Evolutionary conservation across 1,140 invertebrate species (phyloP).

Genomic region (Eurosta solidaginis): DNA sequence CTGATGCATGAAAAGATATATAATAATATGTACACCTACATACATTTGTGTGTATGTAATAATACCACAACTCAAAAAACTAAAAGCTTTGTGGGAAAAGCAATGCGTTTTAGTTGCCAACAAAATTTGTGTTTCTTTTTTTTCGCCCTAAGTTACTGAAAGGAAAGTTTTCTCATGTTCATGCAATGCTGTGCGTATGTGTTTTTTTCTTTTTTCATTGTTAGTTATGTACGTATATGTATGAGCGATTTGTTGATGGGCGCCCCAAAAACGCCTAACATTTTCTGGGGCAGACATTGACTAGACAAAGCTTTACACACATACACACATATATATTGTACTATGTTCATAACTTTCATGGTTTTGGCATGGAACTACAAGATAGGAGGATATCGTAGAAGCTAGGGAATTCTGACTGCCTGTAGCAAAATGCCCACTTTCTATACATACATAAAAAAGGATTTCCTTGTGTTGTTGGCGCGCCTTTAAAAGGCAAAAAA

Average conservation of each 20-base stretch:
- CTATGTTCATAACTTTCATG: background rate
- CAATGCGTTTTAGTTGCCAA: background rate
- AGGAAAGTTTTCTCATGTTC: background rate
- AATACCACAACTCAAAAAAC: background rate
- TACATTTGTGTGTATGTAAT: background rate
- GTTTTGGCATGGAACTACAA: background rate
- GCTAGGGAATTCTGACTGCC: too few species aligned
- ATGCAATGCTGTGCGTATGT: background rate
- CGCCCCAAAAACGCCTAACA: background rate
- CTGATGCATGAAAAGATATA: background rate
- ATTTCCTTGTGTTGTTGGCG: background rate
- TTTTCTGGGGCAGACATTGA: slow-evolving; percentile 13
- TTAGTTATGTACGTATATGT: background rate
- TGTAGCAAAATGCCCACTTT: too few species aligned
- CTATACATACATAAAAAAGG: too few species aligned
- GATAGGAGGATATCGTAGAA: too few species aligned
- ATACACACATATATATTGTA: background rate
- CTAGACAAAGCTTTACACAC: too few species aligned
- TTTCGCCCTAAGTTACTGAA: too few species aligned
- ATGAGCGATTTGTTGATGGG: background rate
- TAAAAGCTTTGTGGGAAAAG: background rate
- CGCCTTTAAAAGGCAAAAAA: background rate
- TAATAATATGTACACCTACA: background rate
- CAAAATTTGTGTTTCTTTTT: background rate
- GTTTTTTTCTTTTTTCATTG: too few species aligned